These are phyloP conservation scores for Choreutis nemorana DNA, from an alignment of 2,888 invertebrate genomes.

Conservation along the genomic window DNA sequence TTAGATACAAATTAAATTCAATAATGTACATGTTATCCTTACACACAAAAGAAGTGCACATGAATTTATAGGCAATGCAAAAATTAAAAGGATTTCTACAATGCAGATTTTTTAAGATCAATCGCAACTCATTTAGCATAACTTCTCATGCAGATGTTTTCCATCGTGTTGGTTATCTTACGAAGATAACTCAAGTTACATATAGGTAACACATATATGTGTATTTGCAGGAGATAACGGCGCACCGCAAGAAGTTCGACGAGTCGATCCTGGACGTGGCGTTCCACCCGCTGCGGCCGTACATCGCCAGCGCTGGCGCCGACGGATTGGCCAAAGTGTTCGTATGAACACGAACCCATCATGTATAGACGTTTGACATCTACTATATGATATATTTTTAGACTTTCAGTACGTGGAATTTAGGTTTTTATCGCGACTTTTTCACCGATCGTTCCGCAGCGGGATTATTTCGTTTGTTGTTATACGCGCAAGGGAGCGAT, in stretches of 20 bases:
- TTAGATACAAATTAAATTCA: too few relatives aligned
- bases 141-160: too few relatives aligned
- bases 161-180: too few relatives aligned
- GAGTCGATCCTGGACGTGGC: constrained; percentile 99
- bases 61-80: too few relatives aligned
- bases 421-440: constrained; percentile 60
- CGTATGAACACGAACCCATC: constrained; percentile 69
- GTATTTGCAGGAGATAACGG: constrained; percentile 99
- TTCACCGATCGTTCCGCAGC: constrained; percentile 55
- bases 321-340: constrained; percentile 99
- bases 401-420: constrained; percentile 62
- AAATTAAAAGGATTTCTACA: too few relatives aligned
- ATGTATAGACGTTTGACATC: constrained; percentile 65
- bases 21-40: too few relatives aligned
- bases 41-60: too few relatives aligned
- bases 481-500: constrained; percentile 47
- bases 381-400: constrained; percentile 65
- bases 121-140: too few relatives aligned
- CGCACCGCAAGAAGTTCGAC: constrained; percentile 99
- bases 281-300: constrained; percentile 98
- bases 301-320: constrained; percentile 98
- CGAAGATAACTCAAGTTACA: too few relatives aligned
- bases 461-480: constrained; percentile 51
- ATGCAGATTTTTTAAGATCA: too few relatives aligned
- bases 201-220: too few relatives aligned